Conservation (phyloP, 1,140 invertebrate species). For the Caerostris extrusa region DNA sequence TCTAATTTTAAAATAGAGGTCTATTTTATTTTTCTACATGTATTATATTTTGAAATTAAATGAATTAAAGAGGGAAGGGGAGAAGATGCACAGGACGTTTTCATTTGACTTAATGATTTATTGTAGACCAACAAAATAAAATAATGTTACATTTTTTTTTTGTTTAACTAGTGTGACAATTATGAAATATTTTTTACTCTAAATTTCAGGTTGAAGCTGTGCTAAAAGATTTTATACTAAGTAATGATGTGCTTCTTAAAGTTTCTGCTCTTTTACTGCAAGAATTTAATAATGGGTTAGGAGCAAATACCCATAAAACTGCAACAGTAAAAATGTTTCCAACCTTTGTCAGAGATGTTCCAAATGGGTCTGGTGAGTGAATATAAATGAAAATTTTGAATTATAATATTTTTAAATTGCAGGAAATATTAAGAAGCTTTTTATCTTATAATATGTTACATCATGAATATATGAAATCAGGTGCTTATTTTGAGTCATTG, state of each 20-base stretch:
- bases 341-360: constrained; percentile 97
- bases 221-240: constrained; percentile 91
- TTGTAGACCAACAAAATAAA: too few relatives aligned
- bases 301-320: constrained; percentile 87
- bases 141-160: not conserved
- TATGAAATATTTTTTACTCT: not conserved
- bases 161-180: not conserved
- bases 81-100: too few relatives aligned
- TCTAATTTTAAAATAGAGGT: too few relatives aligned
- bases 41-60: too few relatives aligned
- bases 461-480: too few relatives aligned
- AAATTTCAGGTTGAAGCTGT: constrained; percentile 90
- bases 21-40: too few relatives aligned
- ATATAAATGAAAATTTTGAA: not conserved
- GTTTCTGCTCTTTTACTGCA: constrained; percentile 89
- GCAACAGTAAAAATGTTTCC: constrained; percentile 95
- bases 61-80: too few relatives aligned
- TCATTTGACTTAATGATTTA: too few relatives aligned
- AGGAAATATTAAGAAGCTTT: too few relatives aligned
- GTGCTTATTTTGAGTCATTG: too few relatives aligned
- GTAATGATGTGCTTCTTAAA: constrained; percentile 89
- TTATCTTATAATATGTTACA: too few relatives aligned
- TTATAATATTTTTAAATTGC: too few relatives aligned
- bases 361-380: constrained; percentile 93
- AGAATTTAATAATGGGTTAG: constrained; percentile 89